Evolutionary conservation across 2,888 invertebrate genomes (phyloP).

Genomic region (Rotaria macrura): DNA sequence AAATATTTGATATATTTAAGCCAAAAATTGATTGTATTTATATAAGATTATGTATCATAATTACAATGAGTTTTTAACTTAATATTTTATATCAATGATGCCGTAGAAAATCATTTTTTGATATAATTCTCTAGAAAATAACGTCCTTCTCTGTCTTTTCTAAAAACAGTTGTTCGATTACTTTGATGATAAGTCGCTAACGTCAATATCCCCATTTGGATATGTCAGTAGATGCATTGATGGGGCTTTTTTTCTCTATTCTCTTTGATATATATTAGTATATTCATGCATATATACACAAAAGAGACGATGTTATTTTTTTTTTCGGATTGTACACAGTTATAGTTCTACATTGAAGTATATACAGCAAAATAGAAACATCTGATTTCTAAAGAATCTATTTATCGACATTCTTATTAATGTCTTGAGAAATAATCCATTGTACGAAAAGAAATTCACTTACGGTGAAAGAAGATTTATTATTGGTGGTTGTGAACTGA

Average conservation of each 20-base stretch:
- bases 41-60: background rate
- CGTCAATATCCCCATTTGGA: conserved; percentile 1
- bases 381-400: background rate
- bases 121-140: background rate
- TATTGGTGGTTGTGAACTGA: background rate
- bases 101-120: background rate
- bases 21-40: background rate
- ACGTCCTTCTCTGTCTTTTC: background rate
- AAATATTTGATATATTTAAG: background rate
- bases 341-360: background rate
- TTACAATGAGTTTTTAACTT: background rate
- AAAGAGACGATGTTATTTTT: background rate
- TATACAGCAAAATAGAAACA: background rate
- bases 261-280: background rate
- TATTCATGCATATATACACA: background rate
- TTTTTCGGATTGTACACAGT: background rate
- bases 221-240: background rate
- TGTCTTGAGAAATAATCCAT: background rate
- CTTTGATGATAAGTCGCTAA: background rate
- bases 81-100: background rate
- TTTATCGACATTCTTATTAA: background rate
- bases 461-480: background rate
- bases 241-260: background rate
- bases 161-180: background rate
- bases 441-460: background rate